Base-by-base conservation (phyloP, 2,888 invertebrate species). In the Rhorus exstirpatorius region DNA sequence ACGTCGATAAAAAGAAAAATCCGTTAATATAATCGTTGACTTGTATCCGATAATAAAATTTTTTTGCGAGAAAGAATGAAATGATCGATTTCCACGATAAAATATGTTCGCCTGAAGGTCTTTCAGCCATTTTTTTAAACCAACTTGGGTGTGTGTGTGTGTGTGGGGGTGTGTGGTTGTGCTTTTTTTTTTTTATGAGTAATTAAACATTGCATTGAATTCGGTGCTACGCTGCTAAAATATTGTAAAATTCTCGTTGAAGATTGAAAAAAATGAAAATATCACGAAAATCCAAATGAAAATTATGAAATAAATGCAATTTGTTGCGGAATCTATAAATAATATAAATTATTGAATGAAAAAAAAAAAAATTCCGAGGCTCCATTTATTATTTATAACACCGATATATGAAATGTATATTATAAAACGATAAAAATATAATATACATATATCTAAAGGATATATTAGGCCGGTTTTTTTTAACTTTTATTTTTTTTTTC, bases 371-470 rank as follows among this genome's bases (percentile, higher is more conserved):
- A 72, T 60, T 51, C 19, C 46, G 31, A 46, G 21, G 74, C 35
- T 63, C 53, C 61, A 24, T 17, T 17, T 24, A 75, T 46, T 24
- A 58, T 80, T 68, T 53, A 63, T 41, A 51, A 63, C 51, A 26
- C 75, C 70, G n/a, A 53, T 53, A 35, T 60, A 61, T 67, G 35
- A 55, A 17, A 72, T 53, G 44, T 72, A 63, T 55, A 63, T 61
- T 14, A 79, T 19, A n/a, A 60, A 49, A 3, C 51, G 65, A 55
- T 41, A n/a, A n/a, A n/a, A n/a, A n/a, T n/a, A n/a, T n/a, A n/a
- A n/a, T n/a, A n/a, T n/a, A n/a, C n/a, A n/a, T n/a, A n/a, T n/a
- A n/a, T n/a, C n/a, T n/a, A n/a, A n/a, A n/a, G n/a, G n/a, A n/a
- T n/a, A n/a, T n/a, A n/a, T n/a, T n/a, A n/a, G n/a, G n/a, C n/a